Percentiles rank a stretch among this genome's conserved stretches.
Conservation (phyloP, 2,797 vertebrate genomes). For the Rhodeus uyekii region DNA sequence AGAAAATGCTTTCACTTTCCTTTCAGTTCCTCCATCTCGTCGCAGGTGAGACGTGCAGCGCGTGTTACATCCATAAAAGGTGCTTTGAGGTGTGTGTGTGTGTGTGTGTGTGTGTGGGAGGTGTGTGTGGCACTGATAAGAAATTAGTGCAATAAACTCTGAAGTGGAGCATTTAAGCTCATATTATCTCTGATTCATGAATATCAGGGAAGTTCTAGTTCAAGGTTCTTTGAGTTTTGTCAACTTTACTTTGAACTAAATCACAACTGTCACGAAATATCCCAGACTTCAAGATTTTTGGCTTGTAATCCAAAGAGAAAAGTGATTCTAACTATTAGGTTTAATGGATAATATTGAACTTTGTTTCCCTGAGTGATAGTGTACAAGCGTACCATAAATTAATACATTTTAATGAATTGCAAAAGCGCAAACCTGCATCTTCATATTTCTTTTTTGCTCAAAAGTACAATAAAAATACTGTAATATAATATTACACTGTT, state of each 20-base stretch:
- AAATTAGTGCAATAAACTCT: neutral
- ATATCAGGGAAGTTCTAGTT: neutral
- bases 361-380: neutral
- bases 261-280: too few relatives aligned
- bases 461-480: too few relatives aligned
- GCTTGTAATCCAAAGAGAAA: neutral
- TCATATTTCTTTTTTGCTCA: too few relatives aligned
- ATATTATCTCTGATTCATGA: neutral
- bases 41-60: neutral
- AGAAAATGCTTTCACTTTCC: constrained; percentile 30
- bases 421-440: too few relatives aligned
- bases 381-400: neutral
- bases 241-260: too few relatives aligned
- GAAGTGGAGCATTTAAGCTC: neutral
- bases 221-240: neutral
- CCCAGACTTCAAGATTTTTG: neutral
- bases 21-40: neutral
- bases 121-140: constrained; percentile 26
- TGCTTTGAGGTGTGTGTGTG: constrained; percentile 67
- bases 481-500: too few relatives aligned
- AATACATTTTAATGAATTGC: neutral
- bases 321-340: neutral
- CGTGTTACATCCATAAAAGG: constrained; percentile 41
- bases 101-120: too few relatives aligned
- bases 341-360: neutral